phyloP scores from a whole-genome alignment of 2,888 invertebrate genomes.

The Drosophila conformis region DNA sequence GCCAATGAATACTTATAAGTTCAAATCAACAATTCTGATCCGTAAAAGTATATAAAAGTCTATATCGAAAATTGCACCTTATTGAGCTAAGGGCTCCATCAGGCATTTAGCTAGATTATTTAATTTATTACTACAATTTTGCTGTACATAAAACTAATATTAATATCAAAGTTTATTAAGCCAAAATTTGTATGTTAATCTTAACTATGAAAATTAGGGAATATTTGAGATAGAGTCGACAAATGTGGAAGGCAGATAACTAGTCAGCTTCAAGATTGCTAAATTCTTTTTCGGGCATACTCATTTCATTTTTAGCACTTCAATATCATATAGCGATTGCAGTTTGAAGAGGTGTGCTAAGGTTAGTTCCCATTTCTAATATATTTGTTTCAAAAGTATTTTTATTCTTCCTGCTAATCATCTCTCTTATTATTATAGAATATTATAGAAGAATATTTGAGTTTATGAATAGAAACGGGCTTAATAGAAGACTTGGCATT shows the following conservation, averaged over 20 bases:
- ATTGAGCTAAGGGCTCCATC: not conserved
- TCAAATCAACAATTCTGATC: too few species aligned
- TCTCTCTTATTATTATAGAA: not conserved
- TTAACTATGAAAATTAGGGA: not conserved
- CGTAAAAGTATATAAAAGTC: not conserved
- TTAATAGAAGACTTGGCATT: not conserved
- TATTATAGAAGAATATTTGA: not conserved
- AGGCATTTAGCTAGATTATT: not conserved
- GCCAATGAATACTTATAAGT: too few species aligned
- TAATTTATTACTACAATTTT: not conserved
- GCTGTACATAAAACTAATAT: not conserved
- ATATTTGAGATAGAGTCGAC: not conserved
- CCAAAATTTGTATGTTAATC: not conserved
- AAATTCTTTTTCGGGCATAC: not conserved
- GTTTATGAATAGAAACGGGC: not conserved
- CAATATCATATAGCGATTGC: not conserved
- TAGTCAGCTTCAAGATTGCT: not conserved
- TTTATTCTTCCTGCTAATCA: not conserved
- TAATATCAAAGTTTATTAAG: not conserved
- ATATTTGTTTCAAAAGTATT: not conserved
- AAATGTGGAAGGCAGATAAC: not conserved
- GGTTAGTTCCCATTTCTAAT: not conserved
- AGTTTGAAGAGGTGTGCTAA: not conserved
- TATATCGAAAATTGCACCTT: not conserved
- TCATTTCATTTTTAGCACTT: not conserved